Percentiles rank a stretch among this genome's conserved stretches.
Conservation (phyloP, 2,113 vertebrate genomes). For the Pterocles burchelli region DNA sequence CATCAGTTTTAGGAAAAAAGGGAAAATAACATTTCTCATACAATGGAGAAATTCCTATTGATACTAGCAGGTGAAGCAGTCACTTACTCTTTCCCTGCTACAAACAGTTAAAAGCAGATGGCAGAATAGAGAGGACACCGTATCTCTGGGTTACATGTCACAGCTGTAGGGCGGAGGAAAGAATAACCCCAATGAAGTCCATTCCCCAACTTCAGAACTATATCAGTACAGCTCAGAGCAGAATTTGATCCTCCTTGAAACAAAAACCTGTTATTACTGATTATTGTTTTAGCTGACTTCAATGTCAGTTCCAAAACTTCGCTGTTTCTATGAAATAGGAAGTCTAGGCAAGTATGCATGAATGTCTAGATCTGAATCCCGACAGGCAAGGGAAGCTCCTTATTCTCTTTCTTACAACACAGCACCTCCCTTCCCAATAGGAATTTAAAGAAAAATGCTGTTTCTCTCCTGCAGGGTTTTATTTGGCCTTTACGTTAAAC, state of each 20-base stretch:
- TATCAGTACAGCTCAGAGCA: not conserved
- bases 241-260: not conserved
- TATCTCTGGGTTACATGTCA: not conserved
- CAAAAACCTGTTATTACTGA: slow-evolving; percentile 1
- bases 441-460: slow-evolving; percentile 22
- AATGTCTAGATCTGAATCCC: not conserved
- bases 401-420: slow-evolving; percentile 10
- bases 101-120: not conserved
- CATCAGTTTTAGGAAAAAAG: not conserved
- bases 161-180: not conserved
- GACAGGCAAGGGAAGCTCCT: slow-evolving; percentile 14
- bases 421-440: not conserved
- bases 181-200: not conserved
- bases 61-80: not conserved
- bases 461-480: slow-evolving; percentile 40
- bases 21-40: not conserved
- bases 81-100: not conserved
- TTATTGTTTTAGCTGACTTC: not conserved
- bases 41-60: not conserved
- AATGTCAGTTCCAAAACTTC: not conserved
- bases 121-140: not conserved
- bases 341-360: not conserved
- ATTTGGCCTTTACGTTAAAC: slow-evolving; percentile 45
- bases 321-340: not conserved
- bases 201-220: not conserved